Percentiles rank a stretch among this genome's conserved stretches.
Evolutionary conservation across 2,888 invertebrate genomes (phyloP).

Genomic region (Dolomedes plantarius): DNA sequence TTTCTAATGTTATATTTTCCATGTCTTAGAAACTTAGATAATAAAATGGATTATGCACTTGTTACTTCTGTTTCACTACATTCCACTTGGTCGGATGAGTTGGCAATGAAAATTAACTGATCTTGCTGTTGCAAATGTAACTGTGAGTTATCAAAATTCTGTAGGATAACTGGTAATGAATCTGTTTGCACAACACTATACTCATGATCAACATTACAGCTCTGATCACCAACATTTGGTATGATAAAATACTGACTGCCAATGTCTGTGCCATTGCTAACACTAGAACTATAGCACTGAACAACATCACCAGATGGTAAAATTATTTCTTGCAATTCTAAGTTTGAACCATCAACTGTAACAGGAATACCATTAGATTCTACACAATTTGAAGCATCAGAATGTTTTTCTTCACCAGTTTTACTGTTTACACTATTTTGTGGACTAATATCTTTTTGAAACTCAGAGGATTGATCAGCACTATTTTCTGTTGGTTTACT

Average conservation of each 20-base stretch:
- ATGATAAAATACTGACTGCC: constrained; percentile 58
- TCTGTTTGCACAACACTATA: constrained; percentile 54
- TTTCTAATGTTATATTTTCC: too few species aligned
- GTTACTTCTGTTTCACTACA: constrained; percentile 43
- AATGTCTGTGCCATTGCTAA: constrained; percentile 28
- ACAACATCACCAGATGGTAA: constrained; percentile 59
- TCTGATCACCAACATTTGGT: constrained; percentile 45
- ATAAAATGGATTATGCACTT: background rate
- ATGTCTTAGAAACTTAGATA: too few species aligned
- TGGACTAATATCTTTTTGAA: background rate
- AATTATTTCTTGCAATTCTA: constrained; percentile 52
- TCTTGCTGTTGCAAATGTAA: constrained; percentile 51
- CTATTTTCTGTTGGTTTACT: background rate
- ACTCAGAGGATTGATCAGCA: background rate
- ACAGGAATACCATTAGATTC: constrained; percentile 23
- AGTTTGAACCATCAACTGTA: constrained; percentile 34
- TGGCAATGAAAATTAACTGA: constrained; percentile 54
- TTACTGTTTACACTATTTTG: background rate
- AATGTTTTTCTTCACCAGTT: background rate
- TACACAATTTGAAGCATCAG: background rate
- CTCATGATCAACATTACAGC: constrained; percentile 26
- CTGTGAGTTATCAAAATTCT: constrained; percentile 52
- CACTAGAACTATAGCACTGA: constrained; percentile 50
- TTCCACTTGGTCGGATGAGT: constrained; percentile 56
- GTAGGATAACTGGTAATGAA: constrained; percentile 37